A percentile compares a stretch with the other conserved stretches of the same genome.
Conservation (phyloP, 2,113 vertebrate species). For the Pomatorhinus ruficollis region DNA sequence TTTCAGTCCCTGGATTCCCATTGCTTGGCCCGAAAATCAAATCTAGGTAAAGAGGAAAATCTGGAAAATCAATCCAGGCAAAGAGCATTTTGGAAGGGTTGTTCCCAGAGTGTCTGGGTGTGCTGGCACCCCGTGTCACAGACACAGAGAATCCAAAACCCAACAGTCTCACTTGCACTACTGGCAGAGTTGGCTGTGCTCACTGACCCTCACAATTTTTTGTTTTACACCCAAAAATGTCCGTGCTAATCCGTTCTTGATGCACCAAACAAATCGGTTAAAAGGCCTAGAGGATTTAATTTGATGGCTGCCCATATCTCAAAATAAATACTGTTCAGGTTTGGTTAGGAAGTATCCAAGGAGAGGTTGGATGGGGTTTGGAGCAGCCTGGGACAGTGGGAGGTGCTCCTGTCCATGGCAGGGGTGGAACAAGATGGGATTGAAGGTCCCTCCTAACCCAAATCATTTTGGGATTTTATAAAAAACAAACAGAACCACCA, state of each 20-base stretch:
- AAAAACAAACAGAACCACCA: background rate
- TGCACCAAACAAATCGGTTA: background rate
- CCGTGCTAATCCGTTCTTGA: background rate
- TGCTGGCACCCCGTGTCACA: background rate
- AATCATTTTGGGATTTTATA: background rate
- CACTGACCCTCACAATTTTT: background rate
- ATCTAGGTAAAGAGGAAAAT: background rate
- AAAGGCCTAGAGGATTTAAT: background rate
- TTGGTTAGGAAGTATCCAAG: background rate
- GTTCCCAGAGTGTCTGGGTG: background rate
- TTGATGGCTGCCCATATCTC: background rate
- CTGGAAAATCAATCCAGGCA: background rate
- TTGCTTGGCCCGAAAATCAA: background rate
- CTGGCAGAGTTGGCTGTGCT: background rate
- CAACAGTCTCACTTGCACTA: background rate
- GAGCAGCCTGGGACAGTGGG: background rate
- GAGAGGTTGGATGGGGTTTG: background rate
- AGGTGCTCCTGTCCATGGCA: background rate
- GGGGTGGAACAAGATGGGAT: fast-evolving
- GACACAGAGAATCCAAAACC: background rate
- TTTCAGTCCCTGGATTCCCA: background rate
- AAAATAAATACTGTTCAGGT: background rate
- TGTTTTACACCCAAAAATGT: background rate
- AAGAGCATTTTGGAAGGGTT: background rate
- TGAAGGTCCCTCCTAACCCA: background rate